Base-by-base conservation (phyloP, 2,797 vertebrate species). In the Siniperca scherzeri region DNA sequence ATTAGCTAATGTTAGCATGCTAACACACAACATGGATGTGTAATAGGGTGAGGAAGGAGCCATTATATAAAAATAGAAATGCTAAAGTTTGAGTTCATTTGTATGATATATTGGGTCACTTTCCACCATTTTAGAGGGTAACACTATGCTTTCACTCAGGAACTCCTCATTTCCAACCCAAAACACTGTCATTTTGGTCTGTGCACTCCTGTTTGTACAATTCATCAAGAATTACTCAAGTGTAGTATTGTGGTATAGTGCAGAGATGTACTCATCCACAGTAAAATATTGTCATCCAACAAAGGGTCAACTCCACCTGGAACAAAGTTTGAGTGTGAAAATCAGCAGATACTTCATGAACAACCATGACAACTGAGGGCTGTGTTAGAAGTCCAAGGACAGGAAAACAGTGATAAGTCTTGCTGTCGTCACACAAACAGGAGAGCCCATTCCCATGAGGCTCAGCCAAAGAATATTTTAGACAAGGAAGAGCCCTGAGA, bases 341-440 rank as follows among this genome's bases (percentile, higher is more conserved):
- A 77, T 67, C 40, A 70, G 74, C 30, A 30, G 30, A 30, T 30
- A 30, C 30, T 30, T 30, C 30, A 30, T 30, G 30, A 30, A 30
- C 30, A 30, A 30, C 30, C 30, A 30, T 30, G 30, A 30, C 30
- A 30, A 30, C 30, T 30, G 30, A 30, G 30, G 30, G 30, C 71
- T 27, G 16, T 25, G 70, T 86, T 71, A 50, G 36, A 77, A 73
- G 71, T 82, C 66, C 84, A 78, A 84, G 70, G 79, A 77, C 84
- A 78, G 74, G 65, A 75, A 89, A 88, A 77, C 77, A 22, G 53
- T 65, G 80, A 87, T 88, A 80, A 71, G 84, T 88, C 76, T 56
- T 77, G 80, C 71, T 75, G 83, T 86, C 50, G 21, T 78, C 73
- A 68, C 77, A 71, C 65, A 69, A 38, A 48, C 78, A 46, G 67